A percentile compares a stretch with the other conserved stretches of the same genome.
Evolutionary conservation across 2,113 vertebrate genomes (phyloP).

Genomic region (Muscicapa adusta): DNA sequence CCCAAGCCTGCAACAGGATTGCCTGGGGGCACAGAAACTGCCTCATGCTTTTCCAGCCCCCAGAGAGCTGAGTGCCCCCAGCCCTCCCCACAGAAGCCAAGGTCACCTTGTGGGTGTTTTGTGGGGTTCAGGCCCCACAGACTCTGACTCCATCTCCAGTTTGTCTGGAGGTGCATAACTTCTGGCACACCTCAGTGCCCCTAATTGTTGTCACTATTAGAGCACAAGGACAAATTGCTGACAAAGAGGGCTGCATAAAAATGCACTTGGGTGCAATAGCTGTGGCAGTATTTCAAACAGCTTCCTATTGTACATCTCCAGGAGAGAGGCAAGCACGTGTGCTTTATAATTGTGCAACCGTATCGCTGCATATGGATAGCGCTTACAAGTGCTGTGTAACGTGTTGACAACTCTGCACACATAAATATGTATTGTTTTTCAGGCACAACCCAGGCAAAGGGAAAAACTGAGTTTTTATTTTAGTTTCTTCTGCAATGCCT

Average conservation of each 20-base stretch:
- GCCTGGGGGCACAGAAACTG: neutral
- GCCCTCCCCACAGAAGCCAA: neutral
- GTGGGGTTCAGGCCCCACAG: neutral
- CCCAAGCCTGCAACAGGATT: neutral
- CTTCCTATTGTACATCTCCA: neutral
- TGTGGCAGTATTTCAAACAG: conserved; percentile 45
- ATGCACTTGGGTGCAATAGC: conserved; percentile 51
- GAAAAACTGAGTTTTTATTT: neutral
- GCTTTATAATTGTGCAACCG: conserved; percentile 47
- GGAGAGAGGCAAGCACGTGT: conserved; percentile 23
- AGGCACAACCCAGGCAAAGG: conserved; percentile 6
- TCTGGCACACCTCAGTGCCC: conserved; percentile 25
- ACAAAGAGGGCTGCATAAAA: conserved; percentile 48
- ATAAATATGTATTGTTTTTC: conserved; percentile 57
- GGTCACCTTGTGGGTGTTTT: neutral
- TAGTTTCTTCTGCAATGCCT: neutral
- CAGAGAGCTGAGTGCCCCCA: neutral
- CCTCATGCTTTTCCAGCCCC: neutral
- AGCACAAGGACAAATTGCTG: conserved; percentile 54
- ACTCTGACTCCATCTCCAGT: neutral
- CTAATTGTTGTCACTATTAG: conserved; percentile 31
- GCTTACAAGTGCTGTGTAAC: conserved; percentile 19
- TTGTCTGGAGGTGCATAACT: neutral
- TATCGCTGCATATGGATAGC: conserved; percentile 47
- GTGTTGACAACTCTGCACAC: conserved; percentile 29